Percentiles rank a stretch among this genome's conserved stretches.
Evolutionary conservation across 1,140 invertebrate genomes (phyloP).

Genomic region (Sycobia sp.): DNA sequence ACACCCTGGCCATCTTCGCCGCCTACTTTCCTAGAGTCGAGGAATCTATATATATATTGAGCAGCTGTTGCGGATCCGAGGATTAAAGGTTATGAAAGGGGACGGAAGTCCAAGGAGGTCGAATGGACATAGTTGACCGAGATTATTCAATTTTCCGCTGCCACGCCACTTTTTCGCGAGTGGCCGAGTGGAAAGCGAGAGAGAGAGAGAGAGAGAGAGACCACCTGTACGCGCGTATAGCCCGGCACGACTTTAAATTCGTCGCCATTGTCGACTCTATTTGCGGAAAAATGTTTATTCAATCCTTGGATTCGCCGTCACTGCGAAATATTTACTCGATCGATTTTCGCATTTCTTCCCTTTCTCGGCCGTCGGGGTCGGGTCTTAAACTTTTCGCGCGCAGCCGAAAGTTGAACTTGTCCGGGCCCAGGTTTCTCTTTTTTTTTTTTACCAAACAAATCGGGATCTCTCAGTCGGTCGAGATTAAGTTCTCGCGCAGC

Average conservation of each 20-base stretch:
- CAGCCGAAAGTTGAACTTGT: too few relatives aligned
- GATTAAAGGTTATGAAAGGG: constrained; percentile 5
- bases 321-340: constrained; percentile 52
- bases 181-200: too few relatives aligned
- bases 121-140: too few relatives aligned
- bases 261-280: constrained; percentile 55
- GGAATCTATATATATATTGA: too few relatives aligned
- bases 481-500: too few relatives aligned
- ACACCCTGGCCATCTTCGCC: too few relatives aligned
- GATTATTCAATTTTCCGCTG: constrained; percentile 56
- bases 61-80: constrained; percentile 1
- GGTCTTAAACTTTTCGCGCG: too few relatives aligned
- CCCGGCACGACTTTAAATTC: constrained; percentile 59
- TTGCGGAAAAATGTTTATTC: constrained; percentile 61
- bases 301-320: constrained; percentile 55
- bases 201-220: too few relatives aligned
- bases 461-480: too few relatives aligned
- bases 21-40: too few relatives aligned
- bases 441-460: too few relatives aligned
- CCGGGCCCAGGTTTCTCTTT: too few relatives aligned
- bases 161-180: constrained; percentile 52
- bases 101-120: not conserved
- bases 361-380: not conserved
- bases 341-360: not conserved
- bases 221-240: constrained; percentile 53